phyloP scores from a whole-genome alignment of 2,888 invertebrate species.

The Amphipyra berbera region DNA sequence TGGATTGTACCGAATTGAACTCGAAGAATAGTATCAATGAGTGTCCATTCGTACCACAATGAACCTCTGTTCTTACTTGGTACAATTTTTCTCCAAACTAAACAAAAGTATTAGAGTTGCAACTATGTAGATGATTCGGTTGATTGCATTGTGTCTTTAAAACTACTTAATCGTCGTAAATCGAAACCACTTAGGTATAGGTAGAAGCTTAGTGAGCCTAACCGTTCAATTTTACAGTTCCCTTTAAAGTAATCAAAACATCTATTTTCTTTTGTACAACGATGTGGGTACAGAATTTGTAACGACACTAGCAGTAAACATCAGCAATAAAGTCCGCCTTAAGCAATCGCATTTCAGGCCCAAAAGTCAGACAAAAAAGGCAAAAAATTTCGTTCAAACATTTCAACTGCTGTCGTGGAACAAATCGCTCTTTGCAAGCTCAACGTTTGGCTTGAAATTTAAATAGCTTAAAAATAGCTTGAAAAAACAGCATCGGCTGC shows the following conservation, averaged over 20 bases:
- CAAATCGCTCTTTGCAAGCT: conserved; percentile 69
- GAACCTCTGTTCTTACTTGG: background rate
- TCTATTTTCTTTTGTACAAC: conserved; percentile 27
- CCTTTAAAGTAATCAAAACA: conserved; percentile 29
- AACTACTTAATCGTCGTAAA: no score
- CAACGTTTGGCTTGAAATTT: conserved; percentile 73
- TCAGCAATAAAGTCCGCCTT: conserved; percentile 47
- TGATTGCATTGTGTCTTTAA: no score
- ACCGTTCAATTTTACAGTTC: conserved; percentile 17
- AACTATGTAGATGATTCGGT: no score
- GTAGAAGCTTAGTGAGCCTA: background rate
- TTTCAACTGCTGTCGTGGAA: conserved; percentile 59
- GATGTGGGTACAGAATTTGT: conserved; percentile 35
- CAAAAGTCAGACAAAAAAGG: conserved; percentile 38
- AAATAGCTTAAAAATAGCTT: conserved; percentile 67
- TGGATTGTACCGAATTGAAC: conserved; percentile 40
- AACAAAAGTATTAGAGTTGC: no score
- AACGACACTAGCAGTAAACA: conserved; percentile 43
- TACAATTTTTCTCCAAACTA: background rate
- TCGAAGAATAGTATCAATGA: conserved; percentile 16
- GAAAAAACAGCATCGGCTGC: conserved; percentile 61
- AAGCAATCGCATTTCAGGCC: conserved; percentile 54
- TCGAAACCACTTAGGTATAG: no score
- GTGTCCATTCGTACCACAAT: background rate
- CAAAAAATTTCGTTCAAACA: conserved; percentile 42